Conservation (phyloP, 2,888 invertebrate genomes). For the Meghimatium bilineatum region DNA sequence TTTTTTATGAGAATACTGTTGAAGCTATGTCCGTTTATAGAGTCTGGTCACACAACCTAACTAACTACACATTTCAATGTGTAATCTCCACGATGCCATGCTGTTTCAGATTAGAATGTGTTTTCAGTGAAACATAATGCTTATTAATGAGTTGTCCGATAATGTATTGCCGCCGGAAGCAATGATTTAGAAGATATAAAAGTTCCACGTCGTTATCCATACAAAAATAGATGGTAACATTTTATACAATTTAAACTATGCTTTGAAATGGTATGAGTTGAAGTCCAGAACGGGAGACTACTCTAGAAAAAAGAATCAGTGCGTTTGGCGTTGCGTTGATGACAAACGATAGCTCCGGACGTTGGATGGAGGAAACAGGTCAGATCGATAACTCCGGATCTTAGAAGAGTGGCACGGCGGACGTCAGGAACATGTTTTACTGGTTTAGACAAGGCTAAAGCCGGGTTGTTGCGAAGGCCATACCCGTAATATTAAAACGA, state of each 20-base stretch:
- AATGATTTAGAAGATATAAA: background rate
- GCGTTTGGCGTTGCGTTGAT: background rate
- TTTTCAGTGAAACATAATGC: background rate
- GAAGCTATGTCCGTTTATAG: background rate
- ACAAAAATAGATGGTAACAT: background rate
- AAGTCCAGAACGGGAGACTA: background rate
- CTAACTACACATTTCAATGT: background rate
- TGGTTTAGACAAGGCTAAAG: constrained; percentile 2
- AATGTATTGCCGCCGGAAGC: background rate
- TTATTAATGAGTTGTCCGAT: background rate
- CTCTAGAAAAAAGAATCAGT: background rate
- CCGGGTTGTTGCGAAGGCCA: background rate
- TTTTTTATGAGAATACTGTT: background rate
- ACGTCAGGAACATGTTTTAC: constrained; percentile 5
- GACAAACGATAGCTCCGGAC: constrained; percentile 14
- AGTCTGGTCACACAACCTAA: background rate
- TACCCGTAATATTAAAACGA: background rate
- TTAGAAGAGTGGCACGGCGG: constrained; percentile 14
- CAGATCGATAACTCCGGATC: constrained; percentile 33
- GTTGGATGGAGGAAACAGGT: constrained; percentile 15
- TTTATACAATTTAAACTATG: background rate
- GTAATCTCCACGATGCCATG: too few relatives aligned
- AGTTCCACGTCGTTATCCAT: too few relatives aligned
- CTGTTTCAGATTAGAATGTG: too few relatives aligned
- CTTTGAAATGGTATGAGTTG: background rate